Percentiles rank a stretch among this genome's conserved stretches.
Conservation (phyloP, 2,888 invertebrate genomes). For the Selenia dentaria region DNA sequence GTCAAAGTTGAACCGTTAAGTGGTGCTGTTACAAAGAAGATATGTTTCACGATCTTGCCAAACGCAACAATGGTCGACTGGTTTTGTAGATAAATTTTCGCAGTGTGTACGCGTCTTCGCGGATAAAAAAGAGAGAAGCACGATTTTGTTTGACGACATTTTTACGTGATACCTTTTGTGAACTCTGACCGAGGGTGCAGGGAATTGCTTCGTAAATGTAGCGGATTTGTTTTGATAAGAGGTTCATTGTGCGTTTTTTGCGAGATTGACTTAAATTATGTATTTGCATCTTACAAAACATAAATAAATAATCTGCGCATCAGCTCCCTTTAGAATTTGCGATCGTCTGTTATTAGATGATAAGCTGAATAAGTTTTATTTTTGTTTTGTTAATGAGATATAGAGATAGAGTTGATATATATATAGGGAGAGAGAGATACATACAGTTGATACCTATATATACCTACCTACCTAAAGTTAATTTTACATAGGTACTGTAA, state of each 20-base stretch:
- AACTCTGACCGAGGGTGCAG: slow-evolving; percentile 28
- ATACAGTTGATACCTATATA: too few relatives aligned
- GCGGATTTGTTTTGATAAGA: slow-evolving; percentile 17
- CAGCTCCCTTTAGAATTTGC: background rate
- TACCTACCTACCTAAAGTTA: too few relatives aligned
- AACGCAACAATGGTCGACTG: slow-evolving; percentile 56
- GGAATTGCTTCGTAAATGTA: slow-evolving; percentile 23
- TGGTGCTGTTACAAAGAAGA: slow-evolving; percentile 49
- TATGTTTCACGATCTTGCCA: slow-evolving; percentile 61
- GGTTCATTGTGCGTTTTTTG: slow-evolving; percentile 18
- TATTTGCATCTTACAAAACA: background rate
- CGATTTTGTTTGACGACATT: slow-evolving; percentile 29
- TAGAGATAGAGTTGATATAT: too few relatives aligned
- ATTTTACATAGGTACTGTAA: too few relatives aligned
- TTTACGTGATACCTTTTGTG: slow-evolving; percentile 33
- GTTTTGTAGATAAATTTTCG: slow-evolving; percentile 48
- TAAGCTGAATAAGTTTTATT: too few relatives aligned
- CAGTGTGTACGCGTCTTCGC: slow-evolving; percentile 8
- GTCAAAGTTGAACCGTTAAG: slow-evolving; percentile 79
- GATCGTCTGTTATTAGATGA: background rate
- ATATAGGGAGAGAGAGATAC: too few relatives aligned
- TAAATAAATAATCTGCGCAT: too few relatives aligned
- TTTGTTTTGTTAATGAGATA: too few relatives aligned
- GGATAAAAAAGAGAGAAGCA: slow-evolving; percentile 29
- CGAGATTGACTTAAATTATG: background rate